phyloP scores from a whole-genome alignment of 2,113 vertebrate genomes.

The Rallus limicola region DNA sequence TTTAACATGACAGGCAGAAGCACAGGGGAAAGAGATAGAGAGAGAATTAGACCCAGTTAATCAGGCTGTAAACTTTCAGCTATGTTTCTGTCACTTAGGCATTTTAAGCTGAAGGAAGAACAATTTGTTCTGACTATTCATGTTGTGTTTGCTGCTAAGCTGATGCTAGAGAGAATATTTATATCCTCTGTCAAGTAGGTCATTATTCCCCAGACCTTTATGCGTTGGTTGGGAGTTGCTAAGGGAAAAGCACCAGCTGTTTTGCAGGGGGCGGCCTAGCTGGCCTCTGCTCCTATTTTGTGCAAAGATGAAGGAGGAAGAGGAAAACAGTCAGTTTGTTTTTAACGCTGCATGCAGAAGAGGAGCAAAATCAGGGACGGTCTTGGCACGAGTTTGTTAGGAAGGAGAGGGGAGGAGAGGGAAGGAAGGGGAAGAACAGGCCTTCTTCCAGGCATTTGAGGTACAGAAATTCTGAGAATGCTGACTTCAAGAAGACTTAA shows the following conservation, averaged over 20 bases:
- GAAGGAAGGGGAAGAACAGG: no score
- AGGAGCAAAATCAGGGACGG: not conserved
- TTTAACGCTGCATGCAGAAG: not conserved
- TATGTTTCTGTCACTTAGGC: not conserved
- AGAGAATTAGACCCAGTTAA: not conserved
- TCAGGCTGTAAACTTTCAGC: not conserved
- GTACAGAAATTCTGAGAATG: not conserved
- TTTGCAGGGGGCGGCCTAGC: not conserved
- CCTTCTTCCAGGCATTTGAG: not conserved
- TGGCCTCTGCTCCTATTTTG: not conserved
- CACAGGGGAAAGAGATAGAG: not conserved
- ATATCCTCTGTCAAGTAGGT: not conserved
- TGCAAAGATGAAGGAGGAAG: not conserved
- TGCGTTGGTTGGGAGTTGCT: not conserved
- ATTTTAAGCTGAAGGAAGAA: not conserved
- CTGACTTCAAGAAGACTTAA: not conserved
- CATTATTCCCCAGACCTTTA: not conserved
- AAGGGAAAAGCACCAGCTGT: not conserved
- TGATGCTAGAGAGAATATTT: not conserved
- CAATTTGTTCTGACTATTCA: not conserved
- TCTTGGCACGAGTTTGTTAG: not conserved
- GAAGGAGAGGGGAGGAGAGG: rapidly evolving
- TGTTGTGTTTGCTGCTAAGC: not conserved
- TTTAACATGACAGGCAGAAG: not conserved
- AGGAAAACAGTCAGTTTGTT: not conserved